A percentile compares a stretch with the other conserved stretches of the same genome.
These are phyloP conservation scores for Drosophila miranda DNA, from an alignment of 1,140 invertebrate species.

Conservation along the genomic window DNA sequence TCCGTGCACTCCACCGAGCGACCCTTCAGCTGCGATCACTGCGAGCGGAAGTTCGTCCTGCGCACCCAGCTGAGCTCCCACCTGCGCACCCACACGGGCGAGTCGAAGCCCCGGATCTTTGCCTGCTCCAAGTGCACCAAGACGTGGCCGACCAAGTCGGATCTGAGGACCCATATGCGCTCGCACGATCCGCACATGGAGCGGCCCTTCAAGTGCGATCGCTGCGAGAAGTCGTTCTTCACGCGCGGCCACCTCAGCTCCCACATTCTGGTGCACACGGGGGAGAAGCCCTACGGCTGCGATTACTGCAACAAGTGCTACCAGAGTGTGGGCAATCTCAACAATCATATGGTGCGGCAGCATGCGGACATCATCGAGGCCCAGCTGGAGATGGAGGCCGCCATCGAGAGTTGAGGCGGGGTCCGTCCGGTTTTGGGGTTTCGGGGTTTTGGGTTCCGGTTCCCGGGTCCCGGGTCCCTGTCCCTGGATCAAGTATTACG, in stretches of 20 bases:
- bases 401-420: slow-evolving; percentile 28
- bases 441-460: too few relatives aligned
- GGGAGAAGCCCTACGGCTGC: slow-evolving; percentile 70
- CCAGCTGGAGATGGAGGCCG: slow-evolving; percentile 39
- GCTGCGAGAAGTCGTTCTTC: slow-evolving; percentile 71
- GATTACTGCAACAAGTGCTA: slow-evolving; percentile 63
- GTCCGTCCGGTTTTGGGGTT: too few relatives aligned
- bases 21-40: slow-evolving; percentile 81
- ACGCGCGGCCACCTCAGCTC: slow-evolving; percentile 71
- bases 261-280: slow-evolving; percentile 71
- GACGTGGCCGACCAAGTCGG: slow-evolving; percentile 71
- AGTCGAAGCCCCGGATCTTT: slow-evolving; percentile 68
- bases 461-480: neutral
- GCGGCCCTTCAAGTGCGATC: slow-evolving; percentile 72
- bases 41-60: slow-evolving; percentile 82
- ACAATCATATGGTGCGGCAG: slow-evolving; percentile 68
- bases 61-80: slow-evolving; percentile 83
- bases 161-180: slow-evolving; percentile 74
- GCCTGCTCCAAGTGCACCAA: slow-evolving; percentile 59
- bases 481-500: slow-evolving; percentile 44
- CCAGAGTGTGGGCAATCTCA: slow-evolving; percentile 76
- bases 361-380: slow-evolving; percentile 55
- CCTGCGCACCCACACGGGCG: slow-evolving; percentile 81
- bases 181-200: slow-evolving; percentile 69
- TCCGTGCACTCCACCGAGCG: slow-evolving; percentile 83